Percentiles rank a stretch among this genome's conserved stretches.
Evolutionary conservation across 2,113 vertebrate genomes (phyloP).

Genomic region (Antigone vipio): DNA sequence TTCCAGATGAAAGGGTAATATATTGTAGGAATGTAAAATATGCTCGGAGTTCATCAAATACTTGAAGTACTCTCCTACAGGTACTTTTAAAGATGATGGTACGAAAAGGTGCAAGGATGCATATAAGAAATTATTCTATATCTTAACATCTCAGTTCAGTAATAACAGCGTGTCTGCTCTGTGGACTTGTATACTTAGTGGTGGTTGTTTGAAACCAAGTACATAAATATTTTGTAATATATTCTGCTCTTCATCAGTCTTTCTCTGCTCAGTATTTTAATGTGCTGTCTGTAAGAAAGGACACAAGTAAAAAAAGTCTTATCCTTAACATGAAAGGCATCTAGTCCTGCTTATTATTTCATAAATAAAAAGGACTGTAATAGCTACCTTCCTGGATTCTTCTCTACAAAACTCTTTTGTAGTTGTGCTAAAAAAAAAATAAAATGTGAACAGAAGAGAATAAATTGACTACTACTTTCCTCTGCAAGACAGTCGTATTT

Average conservation of each 20-base stretch:
- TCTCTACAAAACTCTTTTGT: background rate
- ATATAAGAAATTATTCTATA: too few species aligned
- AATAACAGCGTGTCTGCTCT: background rate
- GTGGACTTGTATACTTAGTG: background rate
- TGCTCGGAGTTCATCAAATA: background rate
- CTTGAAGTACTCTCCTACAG: background rate
- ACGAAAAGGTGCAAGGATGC: background rate
- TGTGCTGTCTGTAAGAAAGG: background rate
- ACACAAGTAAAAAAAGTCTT: background rate
- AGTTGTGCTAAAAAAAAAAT: background rate
- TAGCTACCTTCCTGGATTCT: background rate
- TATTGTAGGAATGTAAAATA: background rate
- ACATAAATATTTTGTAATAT: background rate
- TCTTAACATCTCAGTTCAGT: background rate
- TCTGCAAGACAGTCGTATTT: background rate
- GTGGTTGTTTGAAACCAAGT: background rate
- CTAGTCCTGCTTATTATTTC: background rate
- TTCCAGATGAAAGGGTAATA: background rate
- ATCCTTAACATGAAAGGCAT: background rate
- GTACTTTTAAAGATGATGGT: background rate
- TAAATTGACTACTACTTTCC: background rate
- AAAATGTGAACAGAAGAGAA: background rate
- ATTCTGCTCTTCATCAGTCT: background rate
- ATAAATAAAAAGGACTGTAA: background rate
- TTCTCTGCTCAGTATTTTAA: background rate